phyloP scores from a whole-genome alignment of 2,797 vertebrate species.

The Enteromius unitaeniatus region DNA sequence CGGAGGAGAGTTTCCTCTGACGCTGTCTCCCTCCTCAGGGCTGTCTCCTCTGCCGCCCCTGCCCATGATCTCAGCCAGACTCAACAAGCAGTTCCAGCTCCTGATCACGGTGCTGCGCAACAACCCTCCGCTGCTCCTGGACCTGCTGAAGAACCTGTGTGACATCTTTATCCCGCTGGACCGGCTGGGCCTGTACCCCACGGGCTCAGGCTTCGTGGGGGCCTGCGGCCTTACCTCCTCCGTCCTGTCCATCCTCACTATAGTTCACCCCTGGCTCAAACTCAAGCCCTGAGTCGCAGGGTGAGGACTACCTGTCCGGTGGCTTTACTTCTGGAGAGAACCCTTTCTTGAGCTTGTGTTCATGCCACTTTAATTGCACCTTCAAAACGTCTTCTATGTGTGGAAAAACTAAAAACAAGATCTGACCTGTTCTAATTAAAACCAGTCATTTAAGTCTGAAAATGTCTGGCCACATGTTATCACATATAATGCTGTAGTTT shows the following conservation, averaged over 20 bases:
- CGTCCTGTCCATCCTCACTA: constrained; percentile 85
- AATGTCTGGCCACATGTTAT: background rate
- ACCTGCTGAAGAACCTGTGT: constrained; percentile 81
- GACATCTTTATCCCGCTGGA: constrained; percentile 87
- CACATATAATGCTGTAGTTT: background rate
- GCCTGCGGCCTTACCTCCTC: constrained; percentile 90
- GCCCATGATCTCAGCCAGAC: constrained; percentile 55
- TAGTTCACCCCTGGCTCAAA: constrained; percentile 90
- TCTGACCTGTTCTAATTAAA: constrained; percentile 9
- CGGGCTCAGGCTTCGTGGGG: constrained; percentile 87
- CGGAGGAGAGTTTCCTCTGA: constrained; percentile 39
- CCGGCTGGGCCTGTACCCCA: constrained; percentile 84
- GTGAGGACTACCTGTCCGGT: background rate
- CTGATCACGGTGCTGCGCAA: constrained; percentile 76
- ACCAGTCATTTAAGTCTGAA: background rate
- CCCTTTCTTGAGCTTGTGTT: background rate
- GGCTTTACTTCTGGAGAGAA: background rate
- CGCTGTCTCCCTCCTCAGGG: constrained; percentile 21
- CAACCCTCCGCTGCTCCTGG: constrained; percentile 90
- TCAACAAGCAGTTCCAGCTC: constrained; percentile 75
- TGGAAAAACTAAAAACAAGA: background rate
- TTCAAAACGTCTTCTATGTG: background rate
- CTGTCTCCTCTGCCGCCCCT: constrained; percentile 50
- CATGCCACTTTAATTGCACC: background rate
- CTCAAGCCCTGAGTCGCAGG: constrained; percentile 84